phyloP scores from a whole-genome alignment of 2,888 invertebrate species.

The Hypsopygia costalis region DNA sequence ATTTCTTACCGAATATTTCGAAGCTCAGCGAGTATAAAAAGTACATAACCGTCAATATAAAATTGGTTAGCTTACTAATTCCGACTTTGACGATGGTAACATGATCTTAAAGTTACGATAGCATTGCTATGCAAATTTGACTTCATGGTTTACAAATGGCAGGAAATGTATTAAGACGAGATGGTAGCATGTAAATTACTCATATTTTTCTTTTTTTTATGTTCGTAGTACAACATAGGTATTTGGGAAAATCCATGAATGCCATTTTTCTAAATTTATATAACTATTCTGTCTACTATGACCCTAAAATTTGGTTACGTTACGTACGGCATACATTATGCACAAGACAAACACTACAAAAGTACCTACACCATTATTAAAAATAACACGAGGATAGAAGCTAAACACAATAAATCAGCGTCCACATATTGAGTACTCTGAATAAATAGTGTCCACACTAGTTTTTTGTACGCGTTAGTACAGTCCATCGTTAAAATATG shows the following conservation, averaged over 20 bases:
- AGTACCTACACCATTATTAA: conserved; percentile 10
- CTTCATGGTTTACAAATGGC: conserved; percentile 1
- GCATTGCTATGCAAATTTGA: conserved; percentile 1
- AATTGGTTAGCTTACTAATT: conserved; percentile 1
- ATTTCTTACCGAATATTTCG: too few relatives aligned
- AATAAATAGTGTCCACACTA: conserved; percentile 18
- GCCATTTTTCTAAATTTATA: too few relatives aligned
- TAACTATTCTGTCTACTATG: too few relatives aligned
- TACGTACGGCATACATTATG: background rate
- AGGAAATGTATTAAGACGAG: conserved; percentile 1
- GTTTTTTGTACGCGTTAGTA: conserved; percentile 9
- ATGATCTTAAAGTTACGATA: background rate
- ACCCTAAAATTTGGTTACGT: too few relatives aligned
- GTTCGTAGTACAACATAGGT: too few relatives aligned
- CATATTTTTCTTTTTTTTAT: too few relatives aligned
- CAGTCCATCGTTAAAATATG: too few relatives aligned
- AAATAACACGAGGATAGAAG: conserved; percentile 16
- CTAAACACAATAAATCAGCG: conserved; percentile 28
- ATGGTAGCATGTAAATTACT: background rate
- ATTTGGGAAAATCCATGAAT: too few relatives aligned
- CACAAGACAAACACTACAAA: too few relatives aligned
- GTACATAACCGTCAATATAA: too few relatives aligned
- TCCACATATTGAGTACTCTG: conserved; percentile 17
- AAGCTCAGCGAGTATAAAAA: too few relatives aligned
- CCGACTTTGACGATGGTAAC: background rate